Percentiles rank a stretch among this genome's conserved stretches.
These are phyloP conservation scores for Acanthopagrus latus DNA, from an alignment of 2,797 vertebrate genomes.

Conservation along the genomic window DNA sequence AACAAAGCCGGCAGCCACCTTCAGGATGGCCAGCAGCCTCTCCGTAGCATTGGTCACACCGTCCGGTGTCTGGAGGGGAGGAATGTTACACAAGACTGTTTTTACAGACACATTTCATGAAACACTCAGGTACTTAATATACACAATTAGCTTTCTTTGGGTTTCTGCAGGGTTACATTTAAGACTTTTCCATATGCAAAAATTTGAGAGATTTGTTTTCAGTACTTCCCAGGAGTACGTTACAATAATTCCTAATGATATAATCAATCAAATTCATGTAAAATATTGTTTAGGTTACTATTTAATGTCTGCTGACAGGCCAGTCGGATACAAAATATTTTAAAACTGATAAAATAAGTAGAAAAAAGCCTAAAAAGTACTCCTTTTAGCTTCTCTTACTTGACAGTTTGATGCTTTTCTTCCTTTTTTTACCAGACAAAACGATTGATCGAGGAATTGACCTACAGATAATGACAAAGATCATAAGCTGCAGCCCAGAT, in stretches of 20 bases:
- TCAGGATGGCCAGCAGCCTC: conserved; percentile 88
- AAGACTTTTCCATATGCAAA: not conserved
- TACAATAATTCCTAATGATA: not conserved
- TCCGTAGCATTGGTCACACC: conserved; percentile 80
- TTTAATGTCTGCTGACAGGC: not conserved
- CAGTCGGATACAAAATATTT: not conserved
- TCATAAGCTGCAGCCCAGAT: not conserved
- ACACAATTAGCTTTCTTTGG: not conserved
- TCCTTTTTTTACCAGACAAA: not conserved
- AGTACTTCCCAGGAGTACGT: not conserved
- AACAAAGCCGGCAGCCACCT: conserved; percentile 88
- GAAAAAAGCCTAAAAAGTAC: not conserved
- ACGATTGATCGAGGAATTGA: not conserved
- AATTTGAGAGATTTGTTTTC: not conserved
- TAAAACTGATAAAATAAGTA: too few species aligned
- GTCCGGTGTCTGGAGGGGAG: conserved; percentile 82
- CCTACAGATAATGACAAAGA: not conserved
- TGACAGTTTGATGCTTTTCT: not conserved
- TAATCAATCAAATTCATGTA: not conserved
- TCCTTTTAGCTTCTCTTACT: not conserved
- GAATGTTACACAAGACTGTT: not conserved
- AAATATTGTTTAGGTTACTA: not conserved
- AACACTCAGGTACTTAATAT: not conserved
- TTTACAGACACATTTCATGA: conserved; percentile 4
- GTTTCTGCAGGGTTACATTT: not conserved